Base-by-base conservation (phyloP, 2,113 vertebrate species). In the Rhabdornis inornatus region DNA sequence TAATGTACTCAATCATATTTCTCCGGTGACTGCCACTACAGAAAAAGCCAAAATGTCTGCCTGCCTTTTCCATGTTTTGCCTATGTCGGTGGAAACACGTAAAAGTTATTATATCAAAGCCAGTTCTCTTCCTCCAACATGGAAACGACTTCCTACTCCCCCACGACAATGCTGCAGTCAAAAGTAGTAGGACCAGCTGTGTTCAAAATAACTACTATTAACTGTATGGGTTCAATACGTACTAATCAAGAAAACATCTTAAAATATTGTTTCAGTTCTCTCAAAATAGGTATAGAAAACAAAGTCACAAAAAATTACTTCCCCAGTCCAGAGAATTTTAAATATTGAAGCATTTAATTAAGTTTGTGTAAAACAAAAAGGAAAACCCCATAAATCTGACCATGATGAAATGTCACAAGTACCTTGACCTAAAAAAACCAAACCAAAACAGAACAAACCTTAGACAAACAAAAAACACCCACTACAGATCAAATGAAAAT, bases 1-100 rank as follows among this genome's bases (percentile, higher is more conserved):
- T 1, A 25, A 7, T 13, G 8, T 15, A 22, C 6, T 68, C 21
- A 8, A 8, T 35, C 7, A 10, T 9, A 21, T 18, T 37, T 42
- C 33, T n/a, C 9, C 8, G 9, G 3, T 14, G 18, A 47, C 2
- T 39, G 19, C 16, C 9, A 4, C 30, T 49, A 19, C 17, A 40
- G 47, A 69, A 56, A 59, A 23, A 63, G 22, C 5, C 17, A 42
- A 53, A 50, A 70, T 8, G 59, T 31, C 27, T 74, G 30, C 40
- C 27, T 50, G 57, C 21, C 35, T 33, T 27, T 25, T 23, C 31
- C 74, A 6, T 0, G 0, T n/a, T 50, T 21, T 17, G 15, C 27
- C 5, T 0, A 0, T 19, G 15, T n/a, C 12, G 1, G 30, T 7
- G 7, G 19, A 60, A 83, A 68, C 47, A 37, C 20, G 15, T 0